A percentile compares a stretch with the other conserved stretches of the same genome.
Conservation (phyloP, 2,888 invertebrate genomes). For the Bursaphelenchus okinawaensis region DNA sequence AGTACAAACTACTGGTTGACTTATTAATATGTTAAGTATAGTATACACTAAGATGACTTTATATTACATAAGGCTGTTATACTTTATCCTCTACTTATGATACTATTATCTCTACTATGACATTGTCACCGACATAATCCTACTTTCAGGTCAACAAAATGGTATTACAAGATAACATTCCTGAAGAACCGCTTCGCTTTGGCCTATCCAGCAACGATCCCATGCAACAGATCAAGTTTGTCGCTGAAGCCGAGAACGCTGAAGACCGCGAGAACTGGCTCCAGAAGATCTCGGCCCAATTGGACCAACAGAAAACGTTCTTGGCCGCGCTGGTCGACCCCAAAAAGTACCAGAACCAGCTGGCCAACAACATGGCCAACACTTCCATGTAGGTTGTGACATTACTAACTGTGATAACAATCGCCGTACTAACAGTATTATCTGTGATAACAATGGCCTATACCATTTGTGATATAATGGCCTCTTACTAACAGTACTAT, state of each 20-base stretch:
- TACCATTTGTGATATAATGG: too few relatives aligned
- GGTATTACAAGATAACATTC: slow-evolving; percentile 65
- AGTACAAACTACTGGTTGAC: too few relatives aligned
- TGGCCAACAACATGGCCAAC: slow-evolving; percentile 39
- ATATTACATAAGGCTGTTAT: too few relatives aligned
- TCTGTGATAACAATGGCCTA: too few relatives aligned
- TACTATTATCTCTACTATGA: too few relatives aligned
- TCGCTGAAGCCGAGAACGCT: slow-evolving; percentile 72
- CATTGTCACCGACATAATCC: too few relatives aligned
- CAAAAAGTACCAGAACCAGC: slow-evolving; percentile 50
- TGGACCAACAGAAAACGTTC: slow-evolving; percentile 88
- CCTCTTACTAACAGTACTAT: too few relatives aligned
- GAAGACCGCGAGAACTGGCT: slow-evolving; percentile 66
- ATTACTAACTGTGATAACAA: too few relatives aligned
- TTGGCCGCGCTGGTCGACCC: slow-evolving; percentile 91
- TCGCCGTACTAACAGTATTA: too few relatives aligned
- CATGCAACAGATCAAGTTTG: slow-evolving; percentile 69
- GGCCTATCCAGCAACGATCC: slow-evolving; percentile 69
- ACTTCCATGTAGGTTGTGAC: slow-evolving; percentile 43
- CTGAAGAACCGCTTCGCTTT: slow-evolving; percentile 70
- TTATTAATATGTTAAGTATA: too few relatives aligned
- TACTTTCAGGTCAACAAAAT: slow-evolving; percentile 80
- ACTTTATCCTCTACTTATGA: too few relatives aligned
- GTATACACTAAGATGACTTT: neutral
- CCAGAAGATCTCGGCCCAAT: slow-evolving; percentile 70